Conservation (phyloP, 1,140 invertebrate species). For the Caerostris darwini region DNA sequence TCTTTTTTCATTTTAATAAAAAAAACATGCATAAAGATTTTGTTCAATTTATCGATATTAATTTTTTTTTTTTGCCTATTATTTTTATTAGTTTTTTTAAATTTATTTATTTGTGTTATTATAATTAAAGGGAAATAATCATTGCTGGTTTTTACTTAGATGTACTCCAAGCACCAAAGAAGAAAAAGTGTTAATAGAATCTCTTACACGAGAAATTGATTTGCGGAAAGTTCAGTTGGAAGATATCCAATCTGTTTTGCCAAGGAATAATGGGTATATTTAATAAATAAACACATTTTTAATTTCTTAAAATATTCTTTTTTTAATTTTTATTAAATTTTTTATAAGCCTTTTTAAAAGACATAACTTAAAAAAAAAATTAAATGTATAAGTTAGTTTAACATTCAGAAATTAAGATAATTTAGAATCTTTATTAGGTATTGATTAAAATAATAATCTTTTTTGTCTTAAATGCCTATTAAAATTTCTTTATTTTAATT, state of each 20-base stretch:
- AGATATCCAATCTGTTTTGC: constrained; percentile 92
- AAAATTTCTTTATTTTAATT: no score
- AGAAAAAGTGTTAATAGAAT: constrained; percentile 79
- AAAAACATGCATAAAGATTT: no score
- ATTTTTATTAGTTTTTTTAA: no score
- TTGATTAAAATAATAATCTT: no score
- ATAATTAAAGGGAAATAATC: neutral
- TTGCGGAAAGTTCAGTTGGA: constrained; percentile 90
- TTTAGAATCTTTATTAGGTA: no score
- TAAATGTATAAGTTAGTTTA: no score
- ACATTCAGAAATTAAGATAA: no score
- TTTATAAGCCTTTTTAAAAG: neutral
- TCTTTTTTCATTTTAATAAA: no score
- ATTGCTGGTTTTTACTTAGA: constrained; percentile 65
- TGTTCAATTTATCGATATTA: no score
- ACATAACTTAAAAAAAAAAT: neutral
- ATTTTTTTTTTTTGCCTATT: no score
- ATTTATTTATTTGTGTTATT: no score
- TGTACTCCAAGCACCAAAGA: constrained; percentile 79
- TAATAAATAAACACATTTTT: neutral
- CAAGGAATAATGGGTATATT: constrained; percentile 88
- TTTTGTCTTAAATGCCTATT: no score
- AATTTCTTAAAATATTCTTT: neutral
- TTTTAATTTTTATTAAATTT: neutral
- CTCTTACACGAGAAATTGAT: constrained; percentile 88